phyloP scores from a whole-genome alignment of 2,113 vertebrate species.

The Limnothrissa miodon region DNA sequence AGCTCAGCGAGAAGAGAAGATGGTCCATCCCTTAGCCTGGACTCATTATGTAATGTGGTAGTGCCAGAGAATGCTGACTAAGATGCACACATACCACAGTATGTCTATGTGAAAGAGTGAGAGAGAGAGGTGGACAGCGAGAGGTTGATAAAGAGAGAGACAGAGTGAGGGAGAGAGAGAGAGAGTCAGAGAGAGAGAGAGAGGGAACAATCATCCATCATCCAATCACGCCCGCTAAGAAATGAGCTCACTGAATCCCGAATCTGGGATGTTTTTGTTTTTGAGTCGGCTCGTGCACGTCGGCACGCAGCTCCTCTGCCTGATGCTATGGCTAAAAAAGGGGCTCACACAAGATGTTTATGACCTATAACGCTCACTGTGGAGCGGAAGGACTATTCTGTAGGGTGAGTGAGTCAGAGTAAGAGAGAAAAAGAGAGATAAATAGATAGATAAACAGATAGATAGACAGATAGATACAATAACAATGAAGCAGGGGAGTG shows the following conservation, averaged over 20 bases:
- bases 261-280: slow-evolving; percentile 17
- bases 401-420: not conserved
- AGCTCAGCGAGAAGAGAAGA: not conserved
- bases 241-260: slow-evolving; percentile 8
- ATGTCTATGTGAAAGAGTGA: not conserved
- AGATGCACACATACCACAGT: not conserved
- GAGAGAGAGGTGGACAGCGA: not conserved
- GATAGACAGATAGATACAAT: not conserved
- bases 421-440: not conserved
- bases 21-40: not conserved
- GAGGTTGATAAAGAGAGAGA: not conserved
- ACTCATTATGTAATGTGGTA: not conserved
- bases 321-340: not conserved
- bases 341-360: slow-evolving; percentile 1
- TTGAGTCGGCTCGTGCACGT: not conserved
- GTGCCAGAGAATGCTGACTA: slow-evolving; percentile 13
- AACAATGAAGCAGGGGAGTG: too few relatives aligned
- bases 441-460: not conserved
- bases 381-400: not conserved
- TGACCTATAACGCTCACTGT: not conserved
- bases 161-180: not conserved
- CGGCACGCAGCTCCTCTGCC: not conserved
- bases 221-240: not conserved
- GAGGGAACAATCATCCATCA: not conserved
- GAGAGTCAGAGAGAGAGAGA: not conserved